phyloP scores from a whole-genome alignment of 1,140 invertebrate species.

The Zaprionus taronus region DNA sequence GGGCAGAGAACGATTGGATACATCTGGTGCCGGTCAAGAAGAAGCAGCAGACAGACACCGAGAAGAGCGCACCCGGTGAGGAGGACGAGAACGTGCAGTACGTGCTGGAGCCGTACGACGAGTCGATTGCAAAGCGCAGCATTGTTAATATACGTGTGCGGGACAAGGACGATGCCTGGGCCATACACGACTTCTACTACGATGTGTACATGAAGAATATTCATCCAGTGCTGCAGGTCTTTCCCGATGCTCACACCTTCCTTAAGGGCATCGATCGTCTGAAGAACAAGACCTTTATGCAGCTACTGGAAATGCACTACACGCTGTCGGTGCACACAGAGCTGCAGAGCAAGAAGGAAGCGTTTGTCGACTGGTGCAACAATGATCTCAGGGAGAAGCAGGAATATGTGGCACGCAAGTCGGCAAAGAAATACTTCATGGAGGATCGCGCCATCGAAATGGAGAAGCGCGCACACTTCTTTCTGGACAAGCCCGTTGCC shows the following conservation, averaged over 20 bases:
- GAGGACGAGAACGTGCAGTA: conserved; percentile 30
- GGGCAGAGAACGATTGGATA: conserved; percentile 77
- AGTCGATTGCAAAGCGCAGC: conserved; percentile 71
- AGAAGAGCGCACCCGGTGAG: not conserved
- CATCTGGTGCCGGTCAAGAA: conserved; percentile 50
- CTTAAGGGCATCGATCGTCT: conserved; percentile 66
- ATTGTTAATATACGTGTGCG: conserved; percentile 74
- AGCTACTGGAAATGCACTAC: conserved; percentile 76
- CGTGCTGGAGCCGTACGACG: conserved; percentile 60
- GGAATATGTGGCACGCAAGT: conserved; percentile 75
- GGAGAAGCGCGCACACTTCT: conserved; percentile 45
- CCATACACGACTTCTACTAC: conserved; percentile 76
- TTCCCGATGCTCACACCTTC: conserved; percentile 66
- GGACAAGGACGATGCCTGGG: conserved; percentile 82
- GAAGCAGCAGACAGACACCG: not conserved
- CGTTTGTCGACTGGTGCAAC: conserved; percentile 73
- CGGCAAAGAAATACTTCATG: conserved; percentile 81
- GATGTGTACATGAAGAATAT: conserved; percentile 67
- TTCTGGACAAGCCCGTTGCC: conserved; percentile 56
- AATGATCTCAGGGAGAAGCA: conserved; percentile 70
- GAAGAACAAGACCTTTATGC: conserved; percentile 77
- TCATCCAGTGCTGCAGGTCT: conserved; percentile 74
- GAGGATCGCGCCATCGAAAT: conserved; percentile 71
- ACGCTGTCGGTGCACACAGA: conserved; percentile 74
- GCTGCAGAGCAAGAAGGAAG: conserved; percentile 65